These are phyloP conservation scores for Procavia capensis DNA, from an alignment of 2,113 vertebrate genomes.

Conservation along the genomic window DNA sequence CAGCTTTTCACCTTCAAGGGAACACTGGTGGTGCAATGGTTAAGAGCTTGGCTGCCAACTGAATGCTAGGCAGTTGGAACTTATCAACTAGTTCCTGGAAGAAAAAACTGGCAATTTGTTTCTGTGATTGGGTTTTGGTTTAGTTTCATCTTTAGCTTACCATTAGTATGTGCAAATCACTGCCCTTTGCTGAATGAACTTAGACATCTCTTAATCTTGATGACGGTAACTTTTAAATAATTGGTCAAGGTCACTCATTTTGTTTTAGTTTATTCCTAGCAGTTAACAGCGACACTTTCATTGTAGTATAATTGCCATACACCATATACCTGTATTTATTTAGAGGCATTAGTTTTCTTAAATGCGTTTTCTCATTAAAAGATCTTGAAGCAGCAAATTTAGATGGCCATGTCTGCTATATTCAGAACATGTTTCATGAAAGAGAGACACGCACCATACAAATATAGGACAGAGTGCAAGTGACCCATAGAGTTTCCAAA, in stretches of 20 bases:
- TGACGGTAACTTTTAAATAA: background rate
- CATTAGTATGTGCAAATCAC: background rate
- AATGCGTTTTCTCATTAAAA: background rate
- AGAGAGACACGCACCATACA: background rate
- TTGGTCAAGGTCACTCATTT: background rate
- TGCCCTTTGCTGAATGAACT: slow-evolving; percentile 9
- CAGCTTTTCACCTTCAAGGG: background rate
- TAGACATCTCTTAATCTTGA: background rate
- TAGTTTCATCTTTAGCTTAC: background rate
- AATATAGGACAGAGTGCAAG: no score
- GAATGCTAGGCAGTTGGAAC: no score
- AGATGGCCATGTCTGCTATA: background rate
- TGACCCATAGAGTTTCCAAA: no score
- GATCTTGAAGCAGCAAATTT: background rate
- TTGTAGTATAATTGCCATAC: background rate
- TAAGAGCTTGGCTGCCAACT: no score
- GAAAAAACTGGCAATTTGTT: no score
- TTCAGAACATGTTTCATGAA: slow-evolving; percentile 3
- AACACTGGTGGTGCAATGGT: no score
- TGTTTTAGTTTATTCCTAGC: background rate
- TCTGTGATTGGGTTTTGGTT: no score
- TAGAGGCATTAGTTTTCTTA: background rate
- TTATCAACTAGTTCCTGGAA: no score
- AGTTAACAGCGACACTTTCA: background rate
- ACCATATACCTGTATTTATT: background rate